Conservation (phyloP, 1,140 invertebrate species). For the Sycophila sp. region DNA sequence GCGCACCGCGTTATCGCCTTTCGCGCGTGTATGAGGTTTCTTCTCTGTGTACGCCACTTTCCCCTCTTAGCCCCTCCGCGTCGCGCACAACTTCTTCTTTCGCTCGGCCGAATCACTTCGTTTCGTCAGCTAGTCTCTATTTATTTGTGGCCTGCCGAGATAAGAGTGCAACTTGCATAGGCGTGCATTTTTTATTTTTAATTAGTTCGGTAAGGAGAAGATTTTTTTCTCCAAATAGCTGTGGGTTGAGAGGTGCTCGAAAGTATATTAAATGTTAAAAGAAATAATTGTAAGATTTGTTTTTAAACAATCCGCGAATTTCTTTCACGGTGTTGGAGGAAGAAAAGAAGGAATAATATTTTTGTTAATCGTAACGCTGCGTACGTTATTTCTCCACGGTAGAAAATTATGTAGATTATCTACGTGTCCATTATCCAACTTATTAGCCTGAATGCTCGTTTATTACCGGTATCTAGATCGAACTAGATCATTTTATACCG, state of each 20-base stretch:
- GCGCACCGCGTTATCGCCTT: not conserved
- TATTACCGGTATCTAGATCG: conserved; percentile 1
- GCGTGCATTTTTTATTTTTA: not conserved
- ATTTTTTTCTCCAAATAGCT: too few relatives aligned
- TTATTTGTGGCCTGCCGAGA: too few relatives aligned
- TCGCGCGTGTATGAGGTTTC: not conserved
- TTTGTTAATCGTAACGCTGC: too few relatives aligned
- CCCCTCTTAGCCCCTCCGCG: not conserved
- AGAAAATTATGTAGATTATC: not conserved
- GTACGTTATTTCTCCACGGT: not conserved
- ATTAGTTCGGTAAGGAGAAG: not conserved
- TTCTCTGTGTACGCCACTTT: not conserved
- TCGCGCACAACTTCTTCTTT: not conserved
- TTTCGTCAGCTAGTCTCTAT: too few relatives aligned
- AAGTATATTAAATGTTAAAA: too few relatives aligned
- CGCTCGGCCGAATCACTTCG: too few relatives aligned
- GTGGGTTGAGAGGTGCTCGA: too few relatives aligned
- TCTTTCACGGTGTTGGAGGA: too few relatives aligned
- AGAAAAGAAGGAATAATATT: too few relatives aligned
- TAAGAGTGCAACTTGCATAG: too few relatives aligned
- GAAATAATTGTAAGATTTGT: too few relatives aligned
- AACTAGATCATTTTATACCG: not conserved
- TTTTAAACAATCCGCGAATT: too few relatives aligned
- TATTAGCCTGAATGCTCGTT: not conserved
- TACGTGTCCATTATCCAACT: not conserved